Evolutionary conservation across 2,888 invertebrate genomes (phyloP), one percentile per base, ranked within the genome.

Genomic region (Nomada fabriciana): DNA sequence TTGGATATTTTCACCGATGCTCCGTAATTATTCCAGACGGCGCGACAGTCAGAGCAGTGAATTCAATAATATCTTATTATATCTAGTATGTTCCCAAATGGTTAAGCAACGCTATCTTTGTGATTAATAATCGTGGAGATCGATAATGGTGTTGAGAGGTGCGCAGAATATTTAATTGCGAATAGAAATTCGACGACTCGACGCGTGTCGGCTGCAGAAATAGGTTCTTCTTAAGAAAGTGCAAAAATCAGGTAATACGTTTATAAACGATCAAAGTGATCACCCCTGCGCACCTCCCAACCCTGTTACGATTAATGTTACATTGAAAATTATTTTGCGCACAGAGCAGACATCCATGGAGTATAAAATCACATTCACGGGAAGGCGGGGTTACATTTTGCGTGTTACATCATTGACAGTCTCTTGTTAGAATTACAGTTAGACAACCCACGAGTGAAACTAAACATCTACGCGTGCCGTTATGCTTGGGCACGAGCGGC

Each of bases 341-440:
- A 61, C 52, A 78, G 64, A 78, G 76, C 76, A 79, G 60, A 82
- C 76, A 76, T 70, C 65, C 74, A 82, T 73, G 71, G 69, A 79
- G 76, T 82, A 86, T 50, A 77, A 80, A 74, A 77, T 87, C 86
- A 83, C 80, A 86, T 73, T 78, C 72, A 85, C 25, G 59, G 50
- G 72, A 84, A 88, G 84, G 77, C 85, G 70, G 64, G 67, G 71
- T 84, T 83, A 85, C 65, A 47, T 47, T 80, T 77, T 77, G 71
- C 68, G 72, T 36, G 36, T 83, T 84, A 64, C 64, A 74, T 70
- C 59, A 60, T 84, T 67, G 79, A 85, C 77, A 64, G 50, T 60
- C 64, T 61, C 20, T 29, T 65, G 83, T 86, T 85, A 86, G 81
- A 77, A 68, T 76, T 63, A 65, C 23, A 23, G 82, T 84, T 73